Conservation (phyloP, 2,888 invertebrate species). For the Hyalella azteca region DNA sequence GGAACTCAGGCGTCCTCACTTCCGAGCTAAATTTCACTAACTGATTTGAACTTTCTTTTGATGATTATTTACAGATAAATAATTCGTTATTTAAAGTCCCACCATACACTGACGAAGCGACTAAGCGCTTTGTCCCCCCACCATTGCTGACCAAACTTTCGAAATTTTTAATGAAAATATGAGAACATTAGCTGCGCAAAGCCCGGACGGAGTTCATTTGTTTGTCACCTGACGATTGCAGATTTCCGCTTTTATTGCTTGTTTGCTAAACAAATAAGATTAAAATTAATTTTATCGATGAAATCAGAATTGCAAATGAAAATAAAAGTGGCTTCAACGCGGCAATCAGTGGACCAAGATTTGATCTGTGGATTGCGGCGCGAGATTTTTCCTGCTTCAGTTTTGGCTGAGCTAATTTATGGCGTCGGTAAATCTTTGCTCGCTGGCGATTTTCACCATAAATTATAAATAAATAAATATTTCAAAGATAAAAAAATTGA, state of each 20-base stretch:
- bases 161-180: constrained; percentile 7
- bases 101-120: too few species aligned
- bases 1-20: too few species aligned
- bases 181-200: not conserved
- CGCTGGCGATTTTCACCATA: too few species aligned
- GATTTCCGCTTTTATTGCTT: constrained; percentile 21
- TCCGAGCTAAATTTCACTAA: too few species aligned
- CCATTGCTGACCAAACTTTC: too few species aligned
- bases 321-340: not conserved
- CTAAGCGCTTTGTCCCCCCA: too few species aligned
- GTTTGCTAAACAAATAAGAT: constrained; percentile 19
- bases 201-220: not conserved
- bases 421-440: too few species aligned
- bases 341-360: constrained; percentile 19
- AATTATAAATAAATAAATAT: too few species aligned
- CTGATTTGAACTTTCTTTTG: too few species aligned
- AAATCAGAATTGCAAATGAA: constrained; percentile 36
- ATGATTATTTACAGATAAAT: too few species aligned
- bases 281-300: constrained; percentile 22
- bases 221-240: constrained; percentile 22
- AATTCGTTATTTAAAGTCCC: too few species aligned
- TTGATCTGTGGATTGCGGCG: not conserved
- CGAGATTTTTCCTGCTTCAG: not conserved
- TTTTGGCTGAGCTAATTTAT: not conserved
- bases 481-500: too few species aligned